Percentiles rank a stretch among this genome's conserved stretches.
phyloP scores from a whole-genome alignment of 2,797 vertebrate species.

The Phyllotis vaccarum region DNA sequence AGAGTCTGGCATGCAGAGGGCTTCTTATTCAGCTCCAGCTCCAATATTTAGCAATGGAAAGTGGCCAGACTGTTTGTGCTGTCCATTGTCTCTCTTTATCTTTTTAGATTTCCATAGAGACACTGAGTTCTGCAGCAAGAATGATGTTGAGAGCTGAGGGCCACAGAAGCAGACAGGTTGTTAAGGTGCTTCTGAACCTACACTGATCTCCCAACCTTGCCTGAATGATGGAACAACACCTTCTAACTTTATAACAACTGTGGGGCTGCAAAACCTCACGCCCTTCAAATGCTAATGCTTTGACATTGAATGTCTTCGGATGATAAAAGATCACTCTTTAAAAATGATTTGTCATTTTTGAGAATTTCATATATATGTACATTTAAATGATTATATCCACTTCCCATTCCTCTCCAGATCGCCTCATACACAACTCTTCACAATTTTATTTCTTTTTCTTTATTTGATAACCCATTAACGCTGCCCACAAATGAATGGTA shows the following conservation, averaged over 20 bases:
- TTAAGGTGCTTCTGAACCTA: not conserved
- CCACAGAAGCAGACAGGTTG: not conserved
- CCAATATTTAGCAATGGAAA: slow-evolving; percentile 2
- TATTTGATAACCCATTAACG: not conserved
- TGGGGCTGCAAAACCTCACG: not conserved
- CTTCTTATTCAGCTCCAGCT: not conserved
- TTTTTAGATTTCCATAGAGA: slow-evolving; percentile 9
- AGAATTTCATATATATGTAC: not conserved
- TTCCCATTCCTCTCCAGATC: no score
- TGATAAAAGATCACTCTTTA: not conserved
- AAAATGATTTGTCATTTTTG: not conserved
- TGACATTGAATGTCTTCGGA: not conserved
- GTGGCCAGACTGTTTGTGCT: not conserved
- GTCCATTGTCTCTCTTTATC: not conserved
- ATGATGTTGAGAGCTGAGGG: not conserved
- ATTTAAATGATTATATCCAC: not conserved
- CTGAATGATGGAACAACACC: not conserved
- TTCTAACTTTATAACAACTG: not conserved
- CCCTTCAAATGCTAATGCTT: not conserved
- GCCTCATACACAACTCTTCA: not conserved
- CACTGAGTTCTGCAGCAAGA: not conserved
- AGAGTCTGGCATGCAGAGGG: not conserved
- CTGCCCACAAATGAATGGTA: not conserved
- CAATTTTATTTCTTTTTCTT: not conserved
- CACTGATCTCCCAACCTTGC: not conserved